phyloP scores from a whole-genome alignment of 1,140 invertebrate genomes.

The Neocloeon triangulifer region DNA sequence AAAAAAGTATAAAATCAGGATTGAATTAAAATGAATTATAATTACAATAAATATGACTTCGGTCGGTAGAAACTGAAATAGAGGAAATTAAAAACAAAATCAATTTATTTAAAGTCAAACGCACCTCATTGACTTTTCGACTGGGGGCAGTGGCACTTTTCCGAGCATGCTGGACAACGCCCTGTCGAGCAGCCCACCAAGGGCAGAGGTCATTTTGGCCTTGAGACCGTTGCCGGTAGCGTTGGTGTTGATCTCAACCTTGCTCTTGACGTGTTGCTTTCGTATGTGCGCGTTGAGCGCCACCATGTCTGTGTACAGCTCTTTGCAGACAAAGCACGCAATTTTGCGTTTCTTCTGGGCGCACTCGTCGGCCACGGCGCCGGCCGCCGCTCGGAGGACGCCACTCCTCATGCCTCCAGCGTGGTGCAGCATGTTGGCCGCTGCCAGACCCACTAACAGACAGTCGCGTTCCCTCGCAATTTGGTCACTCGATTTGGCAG shows the following conservation, averaged over 20 bases:
- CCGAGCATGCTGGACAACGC: conserved; percentile 16
- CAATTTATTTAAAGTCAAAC: too few species aligned
- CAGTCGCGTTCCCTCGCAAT: too few species aligned
- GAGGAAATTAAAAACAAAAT: too few species aligned
- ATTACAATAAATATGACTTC: too few species aligned
- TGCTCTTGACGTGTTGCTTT: conserved; percentile 1
- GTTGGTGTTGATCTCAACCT: neutral
- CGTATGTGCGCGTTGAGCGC: conserved; percentile 6
- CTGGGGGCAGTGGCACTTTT: too few species aligned
- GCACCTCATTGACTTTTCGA: too few species aligned
- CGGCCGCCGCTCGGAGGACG: neutral
- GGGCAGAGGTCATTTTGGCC: conserved; percentile 13
- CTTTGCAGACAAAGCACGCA: conserved; percentile 6
- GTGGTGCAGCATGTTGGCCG: too few species aligned
- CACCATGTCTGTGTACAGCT: conserved; percentile 6
- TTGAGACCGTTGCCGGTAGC: conserved; percentile 15
- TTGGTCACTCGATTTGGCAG: too few species aligned
- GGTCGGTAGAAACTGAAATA: too few species aligned
- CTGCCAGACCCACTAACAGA: too few species aligned
- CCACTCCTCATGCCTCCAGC: neutral
- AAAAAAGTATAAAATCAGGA: too few species aligned
- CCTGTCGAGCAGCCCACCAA: conserved; percentile 18
- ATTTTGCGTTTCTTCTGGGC: neutral
- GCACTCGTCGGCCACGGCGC: neutral
- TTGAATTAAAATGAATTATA: too few species aligned